phyloP scores from a whole-genome alignment of 1,140 invertebrate species.

The Drosophila micromelanica region DNA sequence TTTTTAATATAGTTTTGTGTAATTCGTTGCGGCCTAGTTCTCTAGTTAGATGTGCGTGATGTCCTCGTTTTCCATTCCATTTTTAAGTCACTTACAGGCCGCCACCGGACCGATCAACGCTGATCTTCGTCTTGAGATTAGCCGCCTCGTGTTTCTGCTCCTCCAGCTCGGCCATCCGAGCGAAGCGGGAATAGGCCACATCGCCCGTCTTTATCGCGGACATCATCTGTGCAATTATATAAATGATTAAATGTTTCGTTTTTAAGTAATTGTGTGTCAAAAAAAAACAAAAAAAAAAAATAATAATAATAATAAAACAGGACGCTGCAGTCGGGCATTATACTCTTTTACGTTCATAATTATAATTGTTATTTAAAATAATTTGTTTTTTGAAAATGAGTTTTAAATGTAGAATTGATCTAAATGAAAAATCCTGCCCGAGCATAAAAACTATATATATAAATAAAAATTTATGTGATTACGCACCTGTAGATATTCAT shows the following conservation, averaged over 20 bases:
- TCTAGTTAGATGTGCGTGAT: constrained; percentile 54
- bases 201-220: constrained; percentile 97
- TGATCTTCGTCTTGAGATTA: constrained; percentile 90
- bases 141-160: constrained; percentile 92
- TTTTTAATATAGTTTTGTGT: constrained; percentile 25
- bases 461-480: not conserved
- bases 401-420: no score
- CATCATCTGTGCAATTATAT: constrained; percentile 91
- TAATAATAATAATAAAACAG: no score
- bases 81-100: constrained; percentile 89
- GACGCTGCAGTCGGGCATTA: no score
- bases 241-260: not conserved
- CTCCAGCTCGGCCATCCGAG: constrained; percentile 95
- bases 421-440: no score
- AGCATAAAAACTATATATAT: no score
- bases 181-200: constrained; percentile 95
- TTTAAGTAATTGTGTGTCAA: not conserved
- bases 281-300: no score
- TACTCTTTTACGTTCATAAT: no score
- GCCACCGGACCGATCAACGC: constrained; percentile 96
- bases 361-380: no score
- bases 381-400: no score
- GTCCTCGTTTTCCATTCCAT: constrained; percentile 6
- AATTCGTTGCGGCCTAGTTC: constrained; percentile 63
- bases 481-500: constrained; percentile 98